Conservation (phyloP, 2,797 vertebrate species). For the Zenarchopterus dispar region DNA sequence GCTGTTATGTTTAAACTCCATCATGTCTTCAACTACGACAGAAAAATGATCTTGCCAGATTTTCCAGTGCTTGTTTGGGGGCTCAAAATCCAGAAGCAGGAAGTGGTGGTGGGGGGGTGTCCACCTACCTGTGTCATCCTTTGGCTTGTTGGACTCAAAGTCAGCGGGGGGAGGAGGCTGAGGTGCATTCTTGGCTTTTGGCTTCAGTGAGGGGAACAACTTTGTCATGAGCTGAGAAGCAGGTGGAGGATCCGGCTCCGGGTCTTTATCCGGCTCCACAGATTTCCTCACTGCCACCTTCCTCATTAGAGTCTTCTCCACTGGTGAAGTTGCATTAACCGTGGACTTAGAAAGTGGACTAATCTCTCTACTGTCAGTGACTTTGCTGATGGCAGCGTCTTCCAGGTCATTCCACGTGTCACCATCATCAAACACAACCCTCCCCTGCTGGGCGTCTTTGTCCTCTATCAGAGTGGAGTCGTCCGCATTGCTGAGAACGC, state of each 20-base stretch:
- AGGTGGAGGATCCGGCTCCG: constrained; percentile 72
- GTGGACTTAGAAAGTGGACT: constrained; percentile 19
- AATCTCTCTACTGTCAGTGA: background rate
- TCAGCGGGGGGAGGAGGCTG: constrained; percentile 47
- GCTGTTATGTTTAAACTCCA: too few relatives aligned
- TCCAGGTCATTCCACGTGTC: constrained; percentile 93
- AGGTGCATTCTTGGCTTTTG: constrained; percentile 77
- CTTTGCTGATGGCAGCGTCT: constrained; percentile 55
- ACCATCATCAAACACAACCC: constrained; percentile 91
- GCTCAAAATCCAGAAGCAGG: background rate
- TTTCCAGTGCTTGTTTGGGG: too few relatives aligned
- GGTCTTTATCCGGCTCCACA: constrained; percentile 52
- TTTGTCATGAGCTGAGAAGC: constrained; percentile 88
- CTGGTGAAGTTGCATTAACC: constrained; percentile 18
- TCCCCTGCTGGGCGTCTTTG: constrained; percentile 44
- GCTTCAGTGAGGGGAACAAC: constrained; percentile 90
- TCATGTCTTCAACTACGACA: too few relatives aligned
- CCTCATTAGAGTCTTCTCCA: constrained; percentile 81
- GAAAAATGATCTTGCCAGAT: too few relatives aligned
- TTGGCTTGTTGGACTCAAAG: constrained; percentile 34
- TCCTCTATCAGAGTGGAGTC: constrained; percentile 72
- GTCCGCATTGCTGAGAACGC: constrained; percentile 42
- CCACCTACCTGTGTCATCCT: constrained; percentile 62
- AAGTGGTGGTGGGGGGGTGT: background rate
- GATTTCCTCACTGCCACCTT: constrained; percentile 84